These are phyloP conservation scores for Ornithoptera alexandrae DNA, from an alignment of 2,888 invertebrate species.

Conservation along the genomic window DNA sequence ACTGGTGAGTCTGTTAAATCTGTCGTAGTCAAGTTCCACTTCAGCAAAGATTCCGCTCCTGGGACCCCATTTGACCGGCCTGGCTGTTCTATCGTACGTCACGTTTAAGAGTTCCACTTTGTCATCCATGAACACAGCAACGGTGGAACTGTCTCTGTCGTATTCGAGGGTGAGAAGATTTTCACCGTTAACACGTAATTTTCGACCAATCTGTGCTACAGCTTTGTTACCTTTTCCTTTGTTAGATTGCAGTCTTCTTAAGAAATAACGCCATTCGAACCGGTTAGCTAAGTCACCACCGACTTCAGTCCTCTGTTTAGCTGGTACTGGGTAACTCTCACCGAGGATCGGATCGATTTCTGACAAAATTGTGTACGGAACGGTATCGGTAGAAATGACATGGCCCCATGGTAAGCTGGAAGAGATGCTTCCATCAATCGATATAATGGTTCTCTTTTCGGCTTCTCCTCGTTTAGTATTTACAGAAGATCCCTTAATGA, in stretches of 20 bases:
- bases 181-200: constrained; percentile 93
- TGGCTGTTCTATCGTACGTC: constrained; percentile 90
- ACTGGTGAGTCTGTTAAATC: constrained; percentile 91
- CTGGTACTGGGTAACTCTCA: constrained; percentile 94
- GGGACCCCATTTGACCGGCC: constrained; percentile 92
- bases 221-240: constrained; percentile 83
- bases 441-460: constrained; percentile 88
- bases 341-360: constrained; percentile 93
- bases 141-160: constrained; percentile 91
- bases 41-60: constrained; percentile 92
- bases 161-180: constrained; percentile 94
- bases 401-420: constrained; percentile 93
- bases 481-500: constrained; percentile 93
- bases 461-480: constrained; percentile 90
- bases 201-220: constrained; percentile 91
- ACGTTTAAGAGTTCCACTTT: constrained; percentile 91
- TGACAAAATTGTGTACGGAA: constrained; percentile 93
- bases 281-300: constrained; percentile 94
- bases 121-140: constrained; percentile 93
- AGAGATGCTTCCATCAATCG: constrained; percentile 90
- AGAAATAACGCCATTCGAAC: constrained; percentile 97
- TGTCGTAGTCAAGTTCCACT: constrained; percentile 94
- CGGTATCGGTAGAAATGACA: constrained; percentile 92
- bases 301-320: constrained; percentile 93
- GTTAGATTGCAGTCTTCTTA: constrained; percentile 85